Conservation (phyloP, 2,797 vertebrate genomes). For the Spea hammondii region DNA sequence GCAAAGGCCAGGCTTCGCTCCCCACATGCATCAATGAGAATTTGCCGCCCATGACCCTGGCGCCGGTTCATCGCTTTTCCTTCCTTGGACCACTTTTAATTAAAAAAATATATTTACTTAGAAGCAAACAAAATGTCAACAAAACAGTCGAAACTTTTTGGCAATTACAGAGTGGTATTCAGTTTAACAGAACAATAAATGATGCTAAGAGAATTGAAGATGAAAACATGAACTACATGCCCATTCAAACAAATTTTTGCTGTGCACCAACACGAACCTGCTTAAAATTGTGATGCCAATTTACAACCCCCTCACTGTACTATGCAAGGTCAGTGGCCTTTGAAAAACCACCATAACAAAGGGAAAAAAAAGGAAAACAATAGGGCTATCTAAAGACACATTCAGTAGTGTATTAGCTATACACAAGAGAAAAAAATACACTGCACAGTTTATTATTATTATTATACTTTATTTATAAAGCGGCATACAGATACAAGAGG, state of each 20-base stretch:
- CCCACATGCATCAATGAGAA: too few relatives aligned
- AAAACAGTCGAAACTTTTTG: slow-evolving; percentile 68
- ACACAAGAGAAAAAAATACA: slow-evolving; percentile 85
- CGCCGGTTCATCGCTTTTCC: too few relatives aligned
- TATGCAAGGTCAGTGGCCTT: slow-evolving; percentile 86
- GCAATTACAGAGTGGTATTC: slow-evolving; percentile 80
- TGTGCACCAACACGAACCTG: slow-evolving; percentile 87
- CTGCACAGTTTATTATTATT: slow-evolving; percentile 86
- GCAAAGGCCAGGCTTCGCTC: too few relatives aligned
- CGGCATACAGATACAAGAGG: too few relatives aligned
- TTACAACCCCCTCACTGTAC: slow-evolving; percentile 85
- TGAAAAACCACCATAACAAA: slow-evolving; percentile 83
- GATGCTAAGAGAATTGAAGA: slow-evolving; percentile 72
- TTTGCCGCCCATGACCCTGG: too few relatives aligned
- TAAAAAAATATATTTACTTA: slow-evolving; percentile 86
- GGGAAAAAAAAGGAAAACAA: slow-evolving; percentile 48
- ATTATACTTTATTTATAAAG: too few relatives aligned
- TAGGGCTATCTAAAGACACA: slow-evolving; percentile 79
- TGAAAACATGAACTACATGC: slow-evolving; percentile 75
- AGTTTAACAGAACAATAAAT: slow-evolving; percentile 73
- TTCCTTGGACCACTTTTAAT: too few relatives aligned
- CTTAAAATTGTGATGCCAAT: slow-evolving; percentile 78
- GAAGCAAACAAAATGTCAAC: slow-evolving; percentile 92
- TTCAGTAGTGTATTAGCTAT: slow-evolving; percentile 96
- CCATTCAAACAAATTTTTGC: slow-evolving; percentile 82